Evolutionary conservation across 1,140 invertebrate species (phyloP), one percentile per base, ranked within the genome.

Genomic region (Hestina assimilis): DNA sequence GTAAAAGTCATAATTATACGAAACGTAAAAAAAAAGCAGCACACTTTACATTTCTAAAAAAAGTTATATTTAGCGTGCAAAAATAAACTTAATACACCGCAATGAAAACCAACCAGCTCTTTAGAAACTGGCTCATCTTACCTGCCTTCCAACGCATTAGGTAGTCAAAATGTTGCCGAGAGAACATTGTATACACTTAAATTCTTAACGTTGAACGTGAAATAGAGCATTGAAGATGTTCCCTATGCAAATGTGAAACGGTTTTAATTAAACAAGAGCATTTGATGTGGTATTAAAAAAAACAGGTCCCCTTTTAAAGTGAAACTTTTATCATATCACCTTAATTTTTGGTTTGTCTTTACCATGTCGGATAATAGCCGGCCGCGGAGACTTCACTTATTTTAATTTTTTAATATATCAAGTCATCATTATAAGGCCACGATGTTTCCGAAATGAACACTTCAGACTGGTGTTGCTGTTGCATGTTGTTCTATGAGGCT

Each of bases 41-140:
- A 31, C 11, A 12, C 28, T 33, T 7, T 5, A 5, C 15, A 12
- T 5, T 12, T 19, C 19, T 17, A 21, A 33, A 43, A 43, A 26
- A 29, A 43, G 19, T 23, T 40, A 28, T 17, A 29, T 53, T 53
- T 33, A 21, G 17, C 28, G 11, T 5, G 8, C 14, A 43, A 42
- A 19, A 12, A 52, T 8, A 29, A 24, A 12, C 26, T 53, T 33
- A 53, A 53, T 53, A 43, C 51, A 24, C 26, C 38, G 24, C 15
- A 33, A 17, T 23, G n/a, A 53, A 42, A 42, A 35, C 31, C 33
- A n/a, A 35, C 31, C 14, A 45, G 51, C 38, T 50, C 31, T 53
- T 53, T 53, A 53, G 26, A 45, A 53, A 42, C 38, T 53, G 33
- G 51, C 20, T 26, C 51, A 53, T 43, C 51, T 42, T 31, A 33